Conservation (phyloP, 2,888 invertebrate genomes). For the Acanthoscelides obtectus region DNA sequence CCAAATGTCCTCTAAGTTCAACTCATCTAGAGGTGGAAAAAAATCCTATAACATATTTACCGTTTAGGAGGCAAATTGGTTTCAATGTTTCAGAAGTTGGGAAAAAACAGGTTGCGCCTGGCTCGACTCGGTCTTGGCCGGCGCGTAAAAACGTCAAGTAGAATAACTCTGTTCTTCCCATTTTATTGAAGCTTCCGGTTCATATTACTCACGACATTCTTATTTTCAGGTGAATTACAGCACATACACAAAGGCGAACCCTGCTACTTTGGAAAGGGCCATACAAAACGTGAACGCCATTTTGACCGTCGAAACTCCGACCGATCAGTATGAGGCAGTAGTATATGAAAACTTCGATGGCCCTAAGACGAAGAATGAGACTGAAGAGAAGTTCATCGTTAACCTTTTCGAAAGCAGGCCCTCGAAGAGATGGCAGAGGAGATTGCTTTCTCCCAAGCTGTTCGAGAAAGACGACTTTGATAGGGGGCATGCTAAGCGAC, state of each 20-base stretch:
- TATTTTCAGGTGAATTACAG: not conserved
- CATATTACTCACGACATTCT: too few relatives aligned
- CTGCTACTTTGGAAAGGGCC: not conserved
- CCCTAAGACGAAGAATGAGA: not conserved
- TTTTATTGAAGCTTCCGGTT: too few relatives aligned
- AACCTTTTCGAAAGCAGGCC: conserved; percentile 28
- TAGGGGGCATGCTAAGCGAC: not conserved
- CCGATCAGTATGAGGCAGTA: not conserved
- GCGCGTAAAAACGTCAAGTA: too few relatives aligned
- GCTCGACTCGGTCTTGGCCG: too few relatives aligned
- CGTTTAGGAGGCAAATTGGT: too few relatives aligned
- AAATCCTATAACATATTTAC: too few relatives aligned
- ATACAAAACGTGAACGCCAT: not conserved
- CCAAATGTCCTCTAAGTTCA: too few relatives aligned
- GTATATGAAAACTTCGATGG: not conserved
- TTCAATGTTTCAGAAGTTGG: too few relatives aligned
- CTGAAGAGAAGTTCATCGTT: conserved; percentile 24
- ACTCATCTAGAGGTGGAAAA: too few relatives aligned
- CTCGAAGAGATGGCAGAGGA: conserved; percentile 20
- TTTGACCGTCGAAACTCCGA: not conserved
- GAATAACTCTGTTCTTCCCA: too few relatives aligned
- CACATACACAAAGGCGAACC: not conserved
- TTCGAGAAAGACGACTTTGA: not conserved
- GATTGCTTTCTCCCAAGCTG: conserved; percentile 2
- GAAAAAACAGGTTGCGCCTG: too few relatives aligned